These are phyloP conservation scores for Drosophila peninsularis DNA, from an alignment of 2,888 invertebrate genomes.

Conservation along the genomic window DNA sequence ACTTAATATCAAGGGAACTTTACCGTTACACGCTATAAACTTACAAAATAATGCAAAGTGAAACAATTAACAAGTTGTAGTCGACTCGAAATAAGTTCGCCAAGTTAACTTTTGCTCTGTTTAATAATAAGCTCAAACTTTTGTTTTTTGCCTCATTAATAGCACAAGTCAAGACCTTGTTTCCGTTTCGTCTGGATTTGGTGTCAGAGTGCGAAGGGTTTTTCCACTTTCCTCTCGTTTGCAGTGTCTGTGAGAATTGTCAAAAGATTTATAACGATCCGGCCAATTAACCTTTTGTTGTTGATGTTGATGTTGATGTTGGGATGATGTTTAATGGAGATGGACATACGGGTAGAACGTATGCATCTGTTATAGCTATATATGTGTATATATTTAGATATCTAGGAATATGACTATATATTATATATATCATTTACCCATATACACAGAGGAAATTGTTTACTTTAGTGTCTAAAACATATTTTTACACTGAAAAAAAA, in stretches of 20 bases:
- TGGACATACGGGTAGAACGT: neutral
- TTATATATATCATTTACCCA: neutral
- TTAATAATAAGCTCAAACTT: conserved; percentile 33
- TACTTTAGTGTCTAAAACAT: neutral
- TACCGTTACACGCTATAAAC: conserved; percentile 65
- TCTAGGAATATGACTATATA: neutral
- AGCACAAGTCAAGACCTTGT: conserved; percentile 30
- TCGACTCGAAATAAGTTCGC: conserved; percentile 31
- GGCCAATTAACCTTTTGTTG: conserved; percentile 2
- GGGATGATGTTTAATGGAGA: neutral
- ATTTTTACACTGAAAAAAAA: neutral
- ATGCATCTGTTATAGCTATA: neutral
- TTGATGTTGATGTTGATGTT: neutral
- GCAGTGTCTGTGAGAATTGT: neutral
- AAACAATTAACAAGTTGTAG: conserved; percentile 67
- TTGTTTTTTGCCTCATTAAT: conserved; percentile 1
- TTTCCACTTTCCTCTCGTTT: neutral
- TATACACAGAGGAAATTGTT: neutral
- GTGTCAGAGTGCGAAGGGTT: neutral
- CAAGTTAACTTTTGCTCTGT: conserved; percentile 22
- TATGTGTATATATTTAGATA: neutral
- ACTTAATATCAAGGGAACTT: conserved; percentile 31
- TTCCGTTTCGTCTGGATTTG: conserved; percentile 16
- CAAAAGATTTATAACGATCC: neutral
- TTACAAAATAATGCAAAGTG: conserved; percentile 76